Base-by-base conservation (phyloP, 2,113 vertebrate genomes). In the Nymphicus hollandicus region DNA sequence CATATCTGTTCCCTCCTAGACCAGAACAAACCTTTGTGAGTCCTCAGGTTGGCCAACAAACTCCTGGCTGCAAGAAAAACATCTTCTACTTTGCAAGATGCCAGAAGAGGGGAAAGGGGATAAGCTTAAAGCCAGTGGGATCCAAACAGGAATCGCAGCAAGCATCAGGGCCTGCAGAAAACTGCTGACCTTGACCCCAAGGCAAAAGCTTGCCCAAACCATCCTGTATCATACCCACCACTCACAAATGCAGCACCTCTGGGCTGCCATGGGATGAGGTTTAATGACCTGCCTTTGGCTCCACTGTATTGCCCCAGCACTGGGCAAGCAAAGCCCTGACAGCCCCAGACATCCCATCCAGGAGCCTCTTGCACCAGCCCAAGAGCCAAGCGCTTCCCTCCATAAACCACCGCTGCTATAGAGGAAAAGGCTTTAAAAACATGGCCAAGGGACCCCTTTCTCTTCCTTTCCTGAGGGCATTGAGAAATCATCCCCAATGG, bases 21-120 rank as follows among this genome's bases (percentile, higher is more conserved):
- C 4, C 43, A 41, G 11, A 23, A 20, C 7, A n/a, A 31, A 17
- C 27, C 33, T 35, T 25, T 31, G 0, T 0, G 2, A 50, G 37
- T 15, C 12, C n/a, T 33, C 61, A 11, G 13, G 13, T 24, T 64
- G 79, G 25, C 55, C 61, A 37, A 8, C 25, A 35, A 33, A 19
- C 17, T 60, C 46, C 46, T 24, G 46, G 20, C 66, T 41, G 13
- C 55, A 37, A 22, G 55, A 49, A 41, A 47, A 60, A 13, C 24
- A 4, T 4, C 46, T 49, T 8, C 7, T 7, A 14, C 46, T 17
- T 43, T 13, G n/a, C 18, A 58, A 43, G 64, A 43, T 29, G 31
- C n/a, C 43, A 33, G 15, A 2, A 29, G 20, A 14, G 28, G 28
- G 6, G 3, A 6, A 22, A 29, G 28, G 31, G 25, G 31, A 15